These are phyloP conservation scores for Tamias sibiricus DNA, from an alignment of 2,113 vertebrate genomes.

Conservation along the genomic window DNA sequence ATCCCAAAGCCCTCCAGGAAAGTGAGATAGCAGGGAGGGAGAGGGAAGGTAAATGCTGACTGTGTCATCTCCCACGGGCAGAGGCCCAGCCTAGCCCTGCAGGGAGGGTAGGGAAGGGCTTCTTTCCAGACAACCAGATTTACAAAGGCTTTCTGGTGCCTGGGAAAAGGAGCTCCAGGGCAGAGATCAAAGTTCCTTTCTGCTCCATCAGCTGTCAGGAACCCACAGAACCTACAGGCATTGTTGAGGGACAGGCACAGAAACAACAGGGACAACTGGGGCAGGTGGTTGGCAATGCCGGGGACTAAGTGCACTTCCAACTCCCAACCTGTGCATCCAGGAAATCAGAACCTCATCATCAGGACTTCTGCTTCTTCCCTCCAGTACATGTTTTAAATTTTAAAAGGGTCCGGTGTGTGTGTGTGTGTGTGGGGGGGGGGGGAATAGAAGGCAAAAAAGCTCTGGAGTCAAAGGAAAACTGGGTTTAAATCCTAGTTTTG, in stretches of 20 bases:
- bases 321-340: accelerated
- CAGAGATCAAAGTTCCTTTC: conserved; percentile 62
- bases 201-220: conserved; percentile 50
- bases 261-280: neutral
- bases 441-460: neutral
- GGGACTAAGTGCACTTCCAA: neutral
- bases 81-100: neutral
- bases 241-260: neutral
- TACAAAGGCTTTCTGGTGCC: conserved; percentile 17
- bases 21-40: neutral
- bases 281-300: neutral
- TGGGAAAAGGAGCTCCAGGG: conserved; percentile 44
- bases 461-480: conserved; percentile 9
- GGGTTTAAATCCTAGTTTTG: neutral
- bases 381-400: neutral
- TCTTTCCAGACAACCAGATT: conserved; percentile 33
- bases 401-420: too few relatives aligned
- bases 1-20: neutral
- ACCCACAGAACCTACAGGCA: conserved; percentile 15
- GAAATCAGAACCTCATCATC: neutral
- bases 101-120: neutral
- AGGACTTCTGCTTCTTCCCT: neutral
- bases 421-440: too few relatives aligned
- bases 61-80: neutral
- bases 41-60: neutral